Evolutionary conservation across 2,888 invertebrate species (phyloP).

Genomic region (Tolmerus cingulatus): DNA sequence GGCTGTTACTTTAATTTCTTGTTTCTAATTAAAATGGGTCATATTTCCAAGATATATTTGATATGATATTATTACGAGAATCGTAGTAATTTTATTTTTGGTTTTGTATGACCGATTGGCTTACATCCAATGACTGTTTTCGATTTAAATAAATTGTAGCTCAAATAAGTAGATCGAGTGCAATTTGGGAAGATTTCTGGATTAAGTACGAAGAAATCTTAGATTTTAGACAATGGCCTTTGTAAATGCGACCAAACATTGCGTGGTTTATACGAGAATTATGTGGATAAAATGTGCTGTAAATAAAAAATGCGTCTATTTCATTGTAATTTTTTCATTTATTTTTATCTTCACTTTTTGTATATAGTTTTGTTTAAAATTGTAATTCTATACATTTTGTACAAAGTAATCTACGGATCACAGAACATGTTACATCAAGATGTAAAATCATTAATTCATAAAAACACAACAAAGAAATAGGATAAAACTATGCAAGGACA

Average conservation of each 20-base stretch:
- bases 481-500: conserved; percentile 30
- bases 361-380: conserved; percentile 34
- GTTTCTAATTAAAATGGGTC: too few species aligned
- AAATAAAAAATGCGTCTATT: conserved; percentile 28
- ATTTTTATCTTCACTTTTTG: conserved; percentile 15
- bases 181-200: too few species aligned
- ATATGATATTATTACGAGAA: too few species aligned
- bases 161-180: too few species aligned
- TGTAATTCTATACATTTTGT: conserved; percentile 61
- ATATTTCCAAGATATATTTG: too few species aligned
- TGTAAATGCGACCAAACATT: not conserved
- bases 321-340: conserved; percentile 1
- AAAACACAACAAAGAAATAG: conserved; percentile 41
- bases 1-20: too few species aligned
- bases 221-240: too few species aligned
- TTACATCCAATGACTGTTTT: too few species aligned
- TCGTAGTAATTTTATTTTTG: too few species aligned
- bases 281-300: not conserved
- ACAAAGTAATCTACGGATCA: conserved; percentile 64
- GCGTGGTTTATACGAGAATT: not conserved
- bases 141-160: too few species aligned
- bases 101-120: too few species aligned
- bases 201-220: too few species aligned
- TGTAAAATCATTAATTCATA: conserved; percentile 49
- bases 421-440: conserved; percentile 57